Percentiles rank a stretch among this genome's conserved stretches.
phyloP scores from a whole-genome alignment of 2,888 invertebrate genomes.

The Encarsia formosa region DNA sequence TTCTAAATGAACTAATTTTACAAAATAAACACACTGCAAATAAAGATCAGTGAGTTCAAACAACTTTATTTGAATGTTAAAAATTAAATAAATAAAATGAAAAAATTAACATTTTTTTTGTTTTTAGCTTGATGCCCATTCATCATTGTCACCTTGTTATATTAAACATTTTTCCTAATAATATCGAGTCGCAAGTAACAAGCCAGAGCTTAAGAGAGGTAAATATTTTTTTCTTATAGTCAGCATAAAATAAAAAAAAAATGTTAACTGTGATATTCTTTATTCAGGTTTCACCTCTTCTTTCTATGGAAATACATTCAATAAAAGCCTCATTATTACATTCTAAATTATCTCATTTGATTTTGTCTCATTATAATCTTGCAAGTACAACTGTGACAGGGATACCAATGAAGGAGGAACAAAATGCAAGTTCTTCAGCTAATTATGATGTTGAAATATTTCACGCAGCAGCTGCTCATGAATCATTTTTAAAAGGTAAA shows the following conservation, averaged over 20 bases:
- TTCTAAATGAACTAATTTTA: slow-evolving; percentile 73
- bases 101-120: not conserved
- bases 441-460: slow-evolving; percentile 98
- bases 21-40: slow-evolving; percentile 70
- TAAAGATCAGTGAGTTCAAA: slow-evolving; percentile 57
- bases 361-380: slow-evolving; percentile 82
- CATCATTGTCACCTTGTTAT: slow-evolving; percentile 88
- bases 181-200: slow-evolving; percentile 71
- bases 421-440: slow-evolving; percentile 95
- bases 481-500: slow-evolving; percentile 68
- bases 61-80: slow-evolving; percentile 4
- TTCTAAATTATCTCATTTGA: slow-evolving; percentile 69
- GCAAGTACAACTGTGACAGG: slow-evolving; percentile 96
- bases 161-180: slow-evolving; percentile 82
- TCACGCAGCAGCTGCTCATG: slow-evolving; percentile 82
- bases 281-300: slow-evolving; percentile 63
- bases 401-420: slow-evolving; percentile 99
- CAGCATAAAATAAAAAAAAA: slow-evolving; percentile 6
- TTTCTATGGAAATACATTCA: slow-evolving; percentile 78
- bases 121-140: slow-evolving; percentile 65
- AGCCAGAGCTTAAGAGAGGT: slow-evolving; percentile 66
- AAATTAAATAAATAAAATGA: not conserved
- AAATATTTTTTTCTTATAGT: slow-evolving; percentile 14
- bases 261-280: slow-evolving; percentile 22
- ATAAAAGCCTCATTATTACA: slow-evolving; percentile 72